These are phyloP conservation scores for Thumatha senex DNA, from an alignment of 2,888 invertebrate species.

Conservation along the genomic window DNA sequence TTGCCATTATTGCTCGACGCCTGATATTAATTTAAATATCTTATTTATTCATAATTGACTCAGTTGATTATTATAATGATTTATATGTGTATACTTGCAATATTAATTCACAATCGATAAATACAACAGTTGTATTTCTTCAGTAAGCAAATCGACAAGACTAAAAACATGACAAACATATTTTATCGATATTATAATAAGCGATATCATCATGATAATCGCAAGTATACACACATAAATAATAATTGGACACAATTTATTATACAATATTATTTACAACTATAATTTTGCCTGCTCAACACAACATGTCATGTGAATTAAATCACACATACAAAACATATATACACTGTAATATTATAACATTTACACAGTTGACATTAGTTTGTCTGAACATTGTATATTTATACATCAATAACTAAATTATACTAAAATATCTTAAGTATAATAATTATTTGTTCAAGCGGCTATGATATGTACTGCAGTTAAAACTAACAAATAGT, in stretches of 20 bases:
- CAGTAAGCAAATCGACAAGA: too few relatives aligned
- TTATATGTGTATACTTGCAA: slow-evolving; percentile 5
- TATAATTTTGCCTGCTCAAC: neutral
- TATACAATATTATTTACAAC: neutral
- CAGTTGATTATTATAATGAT: slow-evolving; percentile 4
- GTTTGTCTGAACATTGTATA: neutral
- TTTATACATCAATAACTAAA: neutral
- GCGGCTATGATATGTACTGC: slow-evolving; percentile 66
- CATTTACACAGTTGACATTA: neutral
- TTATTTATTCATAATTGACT: neutral
- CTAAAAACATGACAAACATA: too few relatives aligned
- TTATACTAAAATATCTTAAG: neutral
- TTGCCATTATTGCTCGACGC: slow-evolving; percentile 22
- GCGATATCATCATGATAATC: slow-evolving; percentile 1
- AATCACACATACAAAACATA: neutral
- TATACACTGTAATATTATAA: neutral
- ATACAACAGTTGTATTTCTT: too few relatives aligned
- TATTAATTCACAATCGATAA: too few relatives aligned
- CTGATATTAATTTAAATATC: slow-evolving; percentile 12
- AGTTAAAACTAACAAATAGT: slow-evolving; percentile 65
- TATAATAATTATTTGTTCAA: slow-evolving; percentile 11
- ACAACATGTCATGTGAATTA: neutral
- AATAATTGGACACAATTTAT: neutral
- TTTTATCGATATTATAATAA: neutral
- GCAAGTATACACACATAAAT: slow-evolving; percentile 4